A percentile compares a stretch with the other conserved stretches of the same genome.
phyloP scores from a whole-genome alignment of 1,140 invertebrate genomes.

The Atta colombica region DNA sequence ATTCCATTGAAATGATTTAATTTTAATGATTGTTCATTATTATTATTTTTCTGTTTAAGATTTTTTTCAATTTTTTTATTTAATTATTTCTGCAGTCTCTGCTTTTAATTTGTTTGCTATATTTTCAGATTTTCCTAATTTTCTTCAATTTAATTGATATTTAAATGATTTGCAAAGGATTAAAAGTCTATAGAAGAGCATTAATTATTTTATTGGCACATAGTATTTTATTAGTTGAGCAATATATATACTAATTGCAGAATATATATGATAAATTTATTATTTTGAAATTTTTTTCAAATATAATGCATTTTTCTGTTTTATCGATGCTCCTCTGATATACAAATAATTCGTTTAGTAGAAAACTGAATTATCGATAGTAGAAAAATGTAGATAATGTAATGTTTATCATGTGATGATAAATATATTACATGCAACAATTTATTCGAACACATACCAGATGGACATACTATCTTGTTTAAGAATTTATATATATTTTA shows the following conservation, averaged over 20 bases:
- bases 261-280: background rate
- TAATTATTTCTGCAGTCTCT: background rate
- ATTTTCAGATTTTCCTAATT: background rate
- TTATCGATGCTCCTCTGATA: background rate
- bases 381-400: background rate
- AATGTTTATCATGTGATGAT: background rate
- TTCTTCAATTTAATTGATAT: background rate
- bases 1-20: background rate
- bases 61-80: background rate
- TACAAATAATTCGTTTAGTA: background rate
- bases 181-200: background rate
- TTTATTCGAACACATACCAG: background rate
- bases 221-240: background rate
- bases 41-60: background rate
- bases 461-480: conserved; percentile 7
- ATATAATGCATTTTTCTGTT: background rate
- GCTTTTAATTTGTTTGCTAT: background rate
- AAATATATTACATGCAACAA: background rate
- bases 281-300: background rate
- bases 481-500: background rate
- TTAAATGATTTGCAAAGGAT: background rate
- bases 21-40: background rate
- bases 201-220: background rate
- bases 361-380: conserved; percentile 5
- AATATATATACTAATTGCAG: background rate